Percentiles rank a stretch among this genome's conserved stretches.
Conservation (phyloP, 2,113 vertebrate species). For the Hystrix brachyura region DNA sequence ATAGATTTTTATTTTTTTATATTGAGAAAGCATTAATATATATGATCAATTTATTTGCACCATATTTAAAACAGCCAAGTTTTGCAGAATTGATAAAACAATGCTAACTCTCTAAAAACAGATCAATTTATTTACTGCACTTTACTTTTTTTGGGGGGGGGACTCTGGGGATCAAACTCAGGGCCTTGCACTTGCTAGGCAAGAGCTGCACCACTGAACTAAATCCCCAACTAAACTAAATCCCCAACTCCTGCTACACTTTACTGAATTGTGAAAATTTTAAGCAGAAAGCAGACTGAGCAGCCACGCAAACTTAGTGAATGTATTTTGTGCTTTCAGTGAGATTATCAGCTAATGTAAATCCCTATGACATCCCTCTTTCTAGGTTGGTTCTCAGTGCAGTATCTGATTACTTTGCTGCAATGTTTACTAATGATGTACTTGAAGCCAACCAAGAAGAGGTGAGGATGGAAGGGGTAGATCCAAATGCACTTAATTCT, state of each 20-base stretch:
- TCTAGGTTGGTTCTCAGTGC: constrained; percentile 96
- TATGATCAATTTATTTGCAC: background rate
- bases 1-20: background rate
- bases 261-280: background rate
- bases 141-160: too few species aligned
- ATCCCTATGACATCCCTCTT: constrained; percentile 60
- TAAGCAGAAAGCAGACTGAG: background rate
- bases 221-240: too few species aligned
- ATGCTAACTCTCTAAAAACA: constrained; percentile 1
- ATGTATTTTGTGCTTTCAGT: background rate
- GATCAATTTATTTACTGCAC: background rate
- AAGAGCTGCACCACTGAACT: too few species aligned
- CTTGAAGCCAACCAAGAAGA: constrained; percentile 97
- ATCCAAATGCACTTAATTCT: constrained; percentile 95
- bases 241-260: background rate
- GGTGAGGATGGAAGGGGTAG: constrained; percentile 98
- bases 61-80: background rate
- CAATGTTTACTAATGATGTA: constrained; percentile 98
- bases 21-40: background rate
- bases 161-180: too few species aligned
- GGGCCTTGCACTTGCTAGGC: too few species aligned
- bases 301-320: background rate
- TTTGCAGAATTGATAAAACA: constrained; percentile 4
- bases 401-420: constrained; percentile 98
- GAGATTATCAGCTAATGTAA: background rate